These are phyloP conservation scores for Micrastur ruficollis DNA, from an alignment of 2,797 vertebrate genomes.

Conservation along the genomic window DNA sequence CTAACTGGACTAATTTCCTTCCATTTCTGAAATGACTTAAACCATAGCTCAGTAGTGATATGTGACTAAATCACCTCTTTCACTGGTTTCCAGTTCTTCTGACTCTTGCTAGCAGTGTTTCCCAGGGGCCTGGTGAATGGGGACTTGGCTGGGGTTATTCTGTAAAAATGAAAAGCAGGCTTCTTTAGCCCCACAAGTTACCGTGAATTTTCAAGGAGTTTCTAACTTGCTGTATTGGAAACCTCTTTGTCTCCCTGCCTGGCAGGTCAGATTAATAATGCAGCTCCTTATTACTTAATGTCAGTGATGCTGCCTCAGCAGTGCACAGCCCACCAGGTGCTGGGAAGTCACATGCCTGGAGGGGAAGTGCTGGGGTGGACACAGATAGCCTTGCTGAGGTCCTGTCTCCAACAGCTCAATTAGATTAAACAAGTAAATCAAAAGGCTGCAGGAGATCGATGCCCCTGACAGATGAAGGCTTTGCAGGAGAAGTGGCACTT, in stretches of 20 bases:
- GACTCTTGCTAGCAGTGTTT: neutral
- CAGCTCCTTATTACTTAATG: neutral
- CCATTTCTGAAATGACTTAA: neutral
- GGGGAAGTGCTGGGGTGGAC: neutral
- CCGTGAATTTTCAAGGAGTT: neutral
- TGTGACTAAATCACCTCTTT: neutral
- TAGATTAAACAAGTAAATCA: constrained; percentile 37
- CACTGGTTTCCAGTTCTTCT: neutral
- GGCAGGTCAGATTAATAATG: neutral
- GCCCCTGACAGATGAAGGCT: neutral
- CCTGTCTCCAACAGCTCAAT: neutral
- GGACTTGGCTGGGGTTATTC: neutral
- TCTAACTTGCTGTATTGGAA: neutral
- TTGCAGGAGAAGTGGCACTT: neutral
- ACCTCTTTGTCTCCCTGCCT: neutral
- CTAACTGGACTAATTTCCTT: neutral
- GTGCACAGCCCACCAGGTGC: neutral
- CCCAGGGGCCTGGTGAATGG: neutral
- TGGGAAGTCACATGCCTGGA: neutral
- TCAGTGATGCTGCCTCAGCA: neutral
- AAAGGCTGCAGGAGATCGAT: constrained; percentile 30
- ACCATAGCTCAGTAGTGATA: too few relatives aligned
- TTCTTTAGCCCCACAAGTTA: neutral
- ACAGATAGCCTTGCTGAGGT: neutral
- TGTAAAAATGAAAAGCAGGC: neutral